Evolutionary conservation across 2,888 invertebrate species (phyloP).

Genomic region (Sicus ferrugineus): DNA sequence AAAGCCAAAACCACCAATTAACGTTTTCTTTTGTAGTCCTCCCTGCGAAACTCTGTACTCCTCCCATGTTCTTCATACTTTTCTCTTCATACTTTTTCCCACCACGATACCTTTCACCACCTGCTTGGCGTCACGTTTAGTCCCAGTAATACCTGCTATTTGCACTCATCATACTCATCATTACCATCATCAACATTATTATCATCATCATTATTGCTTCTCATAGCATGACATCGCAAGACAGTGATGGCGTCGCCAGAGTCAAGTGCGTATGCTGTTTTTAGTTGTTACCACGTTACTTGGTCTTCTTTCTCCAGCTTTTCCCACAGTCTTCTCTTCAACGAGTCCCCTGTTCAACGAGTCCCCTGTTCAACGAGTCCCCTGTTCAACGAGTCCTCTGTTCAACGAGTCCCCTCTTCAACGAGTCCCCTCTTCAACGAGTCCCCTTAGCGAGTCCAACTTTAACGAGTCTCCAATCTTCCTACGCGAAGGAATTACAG

Average conservation of each 20-base stretch:
- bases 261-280: constrained; percentile 2
- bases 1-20: background rate
- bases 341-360: too few relatives aligned
- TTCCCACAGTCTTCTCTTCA: constrained; percentile 39
- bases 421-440: too few relatives aligned
- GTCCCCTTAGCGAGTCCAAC: too few relatives aligned
- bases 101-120: background rate
- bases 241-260: background rate
- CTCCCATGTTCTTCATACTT: background rate
- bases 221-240: too few relatives aligned
- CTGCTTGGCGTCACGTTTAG: background rate
- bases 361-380: too few relatives aligned
- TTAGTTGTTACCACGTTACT: constrained; percentile 5
- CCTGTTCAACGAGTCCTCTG: background rate
- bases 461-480: too few relatives aligned
- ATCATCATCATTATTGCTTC: too few relatives aligned
- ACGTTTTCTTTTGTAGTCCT: background rate
- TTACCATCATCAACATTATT: background rate
- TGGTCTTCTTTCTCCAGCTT: background rate
- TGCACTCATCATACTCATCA: background rate
- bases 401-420: too few relatives aligned
- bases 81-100: background rate
- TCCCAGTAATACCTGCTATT: background rate
- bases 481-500: too few relatives aligned
- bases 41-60: background rate